Conservation (phyloP, 2,113 vertebrate species). For the Hippopotamus amphibius region DNA sequence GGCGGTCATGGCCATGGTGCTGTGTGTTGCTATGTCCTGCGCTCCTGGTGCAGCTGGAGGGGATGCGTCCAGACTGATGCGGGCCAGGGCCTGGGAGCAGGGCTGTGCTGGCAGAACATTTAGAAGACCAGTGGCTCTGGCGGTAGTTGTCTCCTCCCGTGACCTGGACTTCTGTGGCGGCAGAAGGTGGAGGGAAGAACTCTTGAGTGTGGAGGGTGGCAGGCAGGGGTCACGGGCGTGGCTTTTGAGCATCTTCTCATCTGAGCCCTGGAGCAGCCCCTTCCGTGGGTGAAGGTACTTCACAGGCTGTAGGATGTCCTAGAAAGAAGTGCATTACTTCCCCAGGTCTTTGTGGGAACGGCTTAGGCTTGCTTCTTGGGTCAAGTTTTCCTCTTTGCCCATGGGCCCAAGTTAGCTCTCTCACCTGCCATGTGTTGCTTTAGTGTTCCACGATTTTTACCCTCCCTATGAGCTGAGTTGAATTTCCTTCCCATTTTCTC, state of each 20-base stretch:
- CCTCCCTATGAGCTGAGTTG: neutral
- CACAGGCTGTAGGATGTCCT: neutral
- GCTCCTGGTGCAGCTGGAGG: neutral
- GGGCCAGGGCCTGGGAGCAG: neutral
- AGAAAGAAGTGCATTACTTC: neutral
- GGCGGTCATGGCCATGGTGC: rapidly evolving
- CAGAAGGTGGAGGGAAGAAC: neutral
- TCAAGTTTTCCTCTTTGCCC: neutral
- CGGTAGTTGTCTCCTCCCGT: neutral
- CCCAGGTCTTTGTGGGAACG: neutral
- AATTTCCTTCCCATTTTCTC: neutral
- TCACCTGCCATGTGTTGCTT: neutral
- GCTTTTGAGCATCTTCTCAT: neutral
- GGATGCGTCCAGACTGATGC: neutral
- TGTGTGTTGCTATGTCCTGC: neutral
- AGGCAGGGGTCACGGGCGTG: rapidly evolving
- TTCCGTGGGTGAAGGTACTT: neutral
- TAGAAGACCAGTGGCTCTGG: neutral
- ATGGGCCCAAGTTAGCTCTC: neutral
- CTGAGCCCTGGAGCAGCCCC: neutral
- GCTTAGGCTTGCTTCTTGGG: neutral
- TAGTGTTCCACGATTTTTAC: neutral
- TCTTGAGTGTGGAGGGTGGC: neutral
- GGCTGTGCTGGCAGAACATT: too few species aligned
- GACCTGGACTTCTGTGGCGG: neutral